Conservation (phyloP, 2,113 vertebrate species). For the Zonotrichia leucophrys region DNA sequence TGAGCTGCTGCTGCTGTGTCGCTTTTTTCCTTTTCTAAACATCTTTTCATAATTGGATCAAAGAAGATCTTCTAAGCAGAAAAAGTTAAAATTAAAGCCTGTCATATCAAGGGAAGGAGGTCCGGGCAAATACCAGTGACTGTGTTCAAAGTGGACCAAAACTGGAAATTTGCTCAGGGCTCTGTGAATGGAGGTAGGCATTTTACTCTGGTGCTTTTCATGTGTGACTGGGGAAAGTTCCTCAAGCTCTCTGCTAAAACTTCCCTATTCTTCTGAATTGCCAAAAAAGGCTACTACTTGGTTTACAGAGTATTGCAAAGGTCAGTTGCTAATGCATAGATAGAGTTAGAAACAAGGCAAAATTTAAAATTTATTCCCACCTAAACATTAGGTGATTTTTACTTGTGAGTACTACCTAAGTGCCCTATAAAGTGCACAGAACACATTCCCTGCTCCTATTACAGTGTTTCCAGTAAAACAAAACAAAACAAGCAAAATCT, state of each 20-base stretch:
- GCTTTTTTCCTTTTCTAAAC: constrained; percentile 97
- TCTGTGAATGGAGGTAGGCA: neutral
- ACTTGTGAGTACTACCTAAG: neutral
- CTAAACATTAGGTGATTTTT: neutral
- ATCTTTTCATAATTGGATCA: constrained; percentile 82
- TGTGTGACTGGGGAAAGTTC: neutral
- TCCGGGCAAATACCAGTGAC: neutral
- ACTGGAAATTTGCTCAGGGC: neutral
- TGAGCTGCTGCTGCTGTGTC: constrained; percentile 98
- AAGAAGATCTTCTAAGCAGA: neutral
- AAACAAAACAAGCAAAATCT: neutral
- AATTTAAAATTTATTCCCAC: neutral
- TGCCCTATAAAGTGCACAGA: neutral
- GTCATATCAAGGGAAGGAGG: neutral
- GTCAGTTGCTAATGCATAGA: neutral
- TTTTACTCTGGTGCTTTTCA: neutral
- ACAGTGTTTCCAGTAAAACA: neutral
- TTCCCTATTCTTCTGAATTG: neutral
- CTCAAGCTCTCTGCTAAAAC: neutral
- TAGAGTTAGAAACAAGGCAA: neutral
- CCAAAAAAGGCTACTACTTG: neutral
- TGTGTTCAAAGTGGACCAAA: neutral
- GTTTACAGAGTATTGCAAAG: neutral
- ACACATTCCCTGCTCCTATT: neutral
- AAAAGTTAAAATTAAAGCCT: neutral